These are phyloP conservation scores for Lepidocyrtinus sp. DNA, from an alignment of 2,888 invertebrate genomes.

Conservation along the genomic window DNA sequence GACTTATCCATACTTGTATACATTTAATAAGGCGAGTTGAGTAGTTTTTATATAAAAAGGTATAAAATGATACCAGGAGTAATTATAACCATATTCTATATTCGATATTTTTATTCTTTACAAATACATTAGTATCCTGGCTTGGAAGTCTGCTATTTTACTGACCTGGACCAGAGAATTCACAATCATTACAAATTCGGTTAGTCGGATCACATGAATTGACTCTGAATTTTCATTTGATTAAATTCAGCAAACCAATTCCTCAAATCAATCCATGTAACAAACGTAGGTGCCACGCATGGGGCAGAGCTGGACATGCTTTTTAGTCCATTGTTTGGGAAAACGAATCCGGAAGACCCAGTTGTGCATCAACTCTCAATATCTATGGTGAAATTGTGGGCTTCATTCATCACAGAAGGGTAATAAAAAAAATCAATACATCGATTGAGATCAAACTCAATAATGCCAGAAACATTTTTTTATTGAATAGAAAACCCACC, in stretches of 20 bases:
- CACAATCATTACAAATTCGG: no score
- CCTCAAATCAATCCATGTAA: no score
- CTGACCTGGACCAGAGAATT: no score
- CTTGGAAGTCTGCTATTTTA: no score
- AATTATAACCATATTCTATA: no score
- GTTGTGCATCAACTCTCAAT: conserved; percentile 33
- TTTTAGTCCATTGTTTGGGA: conserved; percentile 33
- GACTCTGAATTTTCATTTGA: no score
- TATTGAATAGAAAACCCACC: conserved; percentile 33
- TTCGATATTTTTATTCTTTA: no score
- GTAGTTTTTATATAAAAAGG: no score
- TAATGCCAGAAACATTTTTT: background rate
- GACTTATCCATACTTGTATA: conserved; percentile 44
- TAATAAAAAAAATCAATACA: background rate
- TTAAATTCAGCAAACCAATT: no score
- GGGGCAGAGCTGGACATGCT: conserved; percentile 53
- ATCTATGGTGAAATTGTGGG: conserved; percentile 33
- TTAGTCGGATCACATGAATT: no score
- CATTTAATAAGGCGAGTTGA: conserved; percentile 37
- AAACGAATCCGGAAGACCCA: background rate
- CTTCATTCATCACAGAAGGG: conserved; percentile 45
- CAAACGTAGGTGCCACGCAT: conserved; percentile 6
- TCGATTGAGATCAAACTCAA: background rate
- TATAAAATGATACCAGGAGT: no score
- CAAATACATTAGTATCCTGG: no score